Evolutionary conservation across 2,888 invertebrate species (phyloP), one percentile per base, ranked within the genome.

Genomic region (Plebejus anna): DNA sequence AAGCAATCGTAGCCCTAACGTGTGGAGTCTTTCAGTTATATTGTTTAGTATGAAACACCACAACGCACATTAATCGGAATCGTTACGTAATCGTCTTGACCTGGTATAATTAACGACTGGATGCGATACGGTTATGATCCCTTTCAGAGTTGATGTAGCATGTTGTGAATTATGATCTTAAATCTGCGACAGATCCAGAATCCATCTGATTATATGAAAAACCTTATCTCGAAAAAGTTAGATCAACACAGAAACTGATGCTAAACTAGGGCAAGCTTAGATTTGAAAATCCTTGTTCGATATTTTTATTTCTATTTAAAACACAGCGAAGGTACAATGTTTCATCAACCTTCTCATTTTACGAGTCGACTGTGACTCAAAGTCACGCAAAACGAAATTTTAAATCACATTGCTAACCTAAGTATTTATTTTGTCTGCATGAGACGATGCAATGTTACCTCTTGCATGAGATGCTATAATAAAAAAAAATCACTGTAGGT

Each of bases 311-410:
- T 47, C 36, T 70, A n/a, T 55, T 51, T 28, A 70, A 32, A 47
- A 70, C 51, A 76, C 70, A n/a, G 32, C 51, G 5, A 7, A 47
- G 11, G 1, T 42, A 72, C 72, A 73, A 32, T 73, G 51, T 73
- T 51, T 13, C 4, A 42, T 32, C 7, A 73, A 28, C 73, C 51
- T 55, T 32, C 73, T 6, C 3, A 47, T 73, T 73, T 73, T 73
- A 73, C 73, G 73, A 73, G 28, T 28, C 32, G 32, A 32, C 22
- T 55, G 72, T 72, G 55, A 73, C 55, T 73, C 28, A 28, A 55
- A 73, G 73, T 51, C 73, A 73, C 73, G 73, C 51, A 73, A 16
- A 51, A 28, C 47, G 11, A 47, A 73, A 28, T 32, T 73, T 28
- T 55, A 55, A 72, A 73, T 36, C 73, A 73, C 55, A 51, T 32